phyloP scores from a whole-genome alignment of 2,113 vertebrate species.

The Laticauda colubrina region DNA sequence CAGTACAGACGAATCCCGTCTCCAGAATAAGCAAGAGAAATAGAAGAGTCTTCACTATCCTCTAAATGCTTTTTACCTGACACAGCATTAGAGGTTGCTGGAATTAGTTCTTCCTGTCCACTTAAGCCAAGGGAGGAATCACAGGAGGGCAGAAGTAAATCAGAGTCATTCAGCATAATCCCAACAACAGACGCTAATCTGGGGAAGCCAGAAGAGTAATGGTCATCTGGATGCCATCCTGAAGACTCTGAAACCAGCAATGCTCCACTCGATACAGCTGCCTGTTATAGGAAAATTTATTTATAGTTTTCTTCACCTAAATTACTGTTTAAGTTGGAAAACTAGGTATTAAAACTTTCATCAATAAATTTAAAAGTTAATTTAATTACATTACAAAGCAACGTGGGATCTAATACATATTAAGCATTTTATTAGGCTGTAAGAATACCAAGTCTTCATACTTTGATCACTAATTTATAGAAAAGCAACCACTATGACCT shows the following conservation, averaged over 20 bases:
- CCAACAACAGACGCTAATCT: conserved; percentile 42
- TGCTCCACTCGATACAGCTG: conserved; percentile 20
- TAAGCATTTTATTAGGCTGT: not conserved
- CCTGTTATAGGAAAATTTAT: conserved; percentile 40
- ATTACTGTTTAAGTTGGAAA: not conserved
- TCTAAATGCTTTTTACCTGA: conserved; percentile 65
- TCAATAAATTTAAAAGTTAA: not conserved
- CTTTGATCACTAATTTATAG: not conserved
- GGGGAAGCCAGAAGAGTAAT: conserved; percentile 3
- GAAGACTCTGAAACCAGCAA: conserved; percentile 13
- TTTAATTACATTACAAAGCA: not conserved
- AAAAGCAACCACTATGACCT: not conserved
- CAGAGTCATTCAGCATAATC: conserved; percentile 61
- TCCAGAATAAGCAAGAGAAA: conserved; percentile 29
- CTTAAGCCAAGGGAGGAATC: conserved; percentile 34
- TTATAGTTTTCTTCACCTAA: not conserved
- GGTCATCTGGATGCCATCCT: conserved; percentile 10
- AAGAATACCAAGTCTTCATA: not conserved
- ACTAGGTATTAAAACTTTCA: not conserved
- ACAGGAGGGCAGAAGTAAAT: conserved; percentile 50
- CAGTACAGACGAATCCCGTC: conserved; percentile 27
- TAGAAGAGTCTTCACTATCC: conserved; percentile 1
- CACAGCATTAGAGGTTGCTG: conserved; percentile 33
- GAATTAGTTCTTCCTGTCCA: conserved; percentile 33
- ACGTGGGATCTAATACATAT: not conserved